Evolutionary conservation across 2,888 invertebrate genomes (phyloP), one percentile per base, ranked within the genome.

Genomic region (Eristalis arbustorum): DNA sequence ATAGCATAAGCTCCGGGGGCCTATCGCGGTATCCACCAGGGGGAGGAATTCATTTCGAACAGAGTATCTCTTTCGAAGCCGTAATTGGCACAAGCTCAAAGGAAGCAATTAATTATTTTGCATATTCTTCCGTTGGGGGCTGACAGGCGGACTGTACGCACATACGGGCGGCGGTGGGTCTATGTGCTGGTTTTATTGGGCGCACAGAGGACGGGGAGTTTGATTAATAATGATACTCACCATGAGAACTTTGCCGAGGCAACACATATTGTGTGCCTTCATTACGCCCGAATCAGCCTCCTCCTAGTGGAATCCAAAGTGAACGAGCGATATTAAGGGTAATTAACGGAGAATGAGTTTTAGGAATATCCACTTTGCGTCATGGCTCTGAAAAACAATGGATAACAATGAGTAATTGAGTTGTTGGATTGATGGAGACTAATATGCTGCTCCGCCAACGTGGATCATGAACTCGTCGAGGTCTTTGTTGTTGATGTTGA

Each of bases 81-180:
- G 18, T 28, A 68, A 56, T 68, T 68, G 49, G 23, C 23, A 59
- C 59, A 14, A n/a, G 59, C 37, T 37, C 14, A 59, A 25, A 42
- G 49, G 49, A 28, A 49, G 42, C 49, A 67, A 67, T 67, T 67
- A 67, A 67, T 67, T 67, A 49, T 49, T 67, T 49, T 67, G 23
- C 28, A 49, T 49, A 49, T 49, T 67, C 59, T 59, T 59, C 23
- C 23, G 59, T 28, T 59, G 11, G 5, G 0, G 59, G 25, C 23
- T 59, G 25, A 25, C 59, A 56, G 56, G 56, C 56, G 13, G 37
- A 37, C 18, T 22, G 18, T 56, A 25, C 25, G n/a, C 59, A 59
- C 59, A 25, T n/a, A 59, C 59, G 25, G 8, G 31, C 6, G 31
- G 10, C 10, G 31, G 13, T 25, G 59, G 25, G 49, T 1, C 49